A percentile compares a stretch with the other conserved stretches of the same genome.
Conservation (phyloP, 2,113 vertebrate genomes). For the Pachycephala philippinensis region DNA sequence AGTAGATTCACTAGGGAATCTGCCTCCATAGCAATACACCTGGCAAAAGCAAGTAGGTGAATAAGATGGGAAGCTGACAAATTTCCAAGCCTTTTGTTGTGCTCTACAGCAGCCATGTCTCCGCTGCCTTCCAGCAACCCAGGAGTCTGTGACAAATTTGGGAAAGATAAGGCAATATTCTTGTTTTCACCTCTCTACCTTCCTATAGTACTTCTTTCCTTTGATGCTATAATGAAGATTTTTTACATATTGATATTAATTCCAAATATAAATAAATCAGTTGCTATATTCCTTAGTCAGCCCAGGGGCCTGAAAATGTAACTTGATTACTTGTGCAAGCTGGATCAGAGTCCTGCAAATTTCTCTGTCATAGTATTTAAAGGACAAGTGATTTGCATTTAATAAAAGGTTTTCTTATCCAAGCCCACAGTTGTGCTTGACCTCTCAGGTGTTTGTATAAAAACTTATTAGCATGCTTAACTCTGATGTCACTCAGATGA, state of each 20-base stretch:
- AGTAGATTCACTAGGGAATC: neutral
- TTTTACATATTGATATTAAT: neutral
- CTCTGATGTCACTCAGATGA: neutral
- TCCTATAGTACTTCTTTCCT: neutral
- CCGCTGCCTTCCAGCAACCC: neutral
- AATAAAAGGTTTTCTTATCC: constrained; percentile 48
- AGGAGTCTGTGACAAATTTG: neutral
- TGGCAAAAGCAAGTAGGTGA: neutral
- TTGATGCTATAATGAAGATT: constrained; percentile 7
- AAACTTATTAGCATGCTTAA: constrained; percentile 53
- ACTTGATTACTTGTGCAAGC: neutral
- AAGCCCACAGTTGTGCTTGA: constrained; percentile 25
- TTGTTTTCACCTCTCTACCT: neutral
- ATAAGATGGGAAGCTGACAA: neutral
- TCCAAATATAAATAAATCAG: neutral
- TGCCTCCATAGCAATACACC: neutral
- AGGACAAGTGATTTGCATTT: constrained; percentile 53
- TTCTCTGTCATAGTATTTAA: neutral
- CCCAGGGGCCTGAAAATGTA: neutral
- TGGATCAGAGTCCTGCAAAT: neutral
- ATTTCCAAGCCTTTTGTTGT: neutral
- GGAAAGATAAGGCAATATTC: neutral
- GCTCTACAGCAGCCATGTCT: neutral
- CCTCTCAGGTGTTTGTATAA: constrained; percentile 57
- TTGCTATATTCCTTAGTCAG: neutral